Percentiles rank a stretch among this genome's conserved stretches.
Conservation (phyloP, 2,113 vertebrate species). For the Terrapene triunguis region DNA sequence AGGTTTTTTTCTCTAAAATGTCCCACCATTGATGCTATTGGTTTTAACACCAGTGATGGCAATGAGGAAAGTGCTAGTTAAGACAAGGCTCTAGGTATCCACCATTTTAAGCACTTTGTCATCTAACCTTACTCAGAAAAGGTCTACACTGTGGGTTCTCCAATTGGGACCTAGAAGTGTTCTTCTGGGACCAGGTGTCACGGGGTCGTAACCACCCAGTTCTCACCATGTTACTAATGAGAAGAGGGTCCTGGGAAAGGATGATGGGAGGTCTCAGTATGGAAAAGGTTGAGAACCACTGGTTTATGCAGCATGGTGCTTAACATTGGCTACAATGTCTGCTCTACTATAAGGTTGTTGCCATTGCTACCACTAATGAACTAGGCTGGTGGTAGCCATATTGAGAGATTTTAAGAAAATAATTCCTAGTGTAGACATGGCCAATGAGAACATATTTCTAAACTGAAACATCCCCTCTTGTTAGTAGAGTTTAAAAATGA, state of each 20-base stretch:
- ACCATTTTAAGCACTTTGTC: background rate
- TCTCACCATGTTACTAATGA: background rate
- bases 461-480: background rate
- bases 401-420: background rate
- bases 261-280: rapidly evolving
- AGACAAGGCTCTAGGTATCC: background rate
- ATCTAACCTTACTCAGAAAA: background rate
- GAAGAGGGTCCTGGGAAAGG: background rate
- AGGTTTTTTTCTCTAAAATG: background rate
- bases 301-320: background rate
- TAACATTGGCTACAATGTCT: background rate
- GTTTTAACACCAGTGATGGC: background rate
- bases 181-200: slow-evolving; percentile 18
- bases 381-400: slow-evolving; percentile 41
- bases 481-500: background rate
- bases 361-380: background rate
- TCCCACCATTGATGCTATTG: background rate
- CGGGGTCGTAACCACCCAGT: background rate
- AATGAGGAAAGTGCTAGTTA: background rate
- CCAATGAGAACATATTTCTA: background rate
- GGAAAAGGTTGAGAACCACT: background rate
- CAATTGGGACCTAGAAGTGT: background rate
- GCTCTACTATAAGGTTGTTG: background rate
- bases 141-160: background rate
- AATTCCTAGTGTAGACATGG: background rate